Evolutionary conservation across 2,888 invertebrate genomes (phyloP).

Genomic region (Lacanobia wlatinum): DNA sequence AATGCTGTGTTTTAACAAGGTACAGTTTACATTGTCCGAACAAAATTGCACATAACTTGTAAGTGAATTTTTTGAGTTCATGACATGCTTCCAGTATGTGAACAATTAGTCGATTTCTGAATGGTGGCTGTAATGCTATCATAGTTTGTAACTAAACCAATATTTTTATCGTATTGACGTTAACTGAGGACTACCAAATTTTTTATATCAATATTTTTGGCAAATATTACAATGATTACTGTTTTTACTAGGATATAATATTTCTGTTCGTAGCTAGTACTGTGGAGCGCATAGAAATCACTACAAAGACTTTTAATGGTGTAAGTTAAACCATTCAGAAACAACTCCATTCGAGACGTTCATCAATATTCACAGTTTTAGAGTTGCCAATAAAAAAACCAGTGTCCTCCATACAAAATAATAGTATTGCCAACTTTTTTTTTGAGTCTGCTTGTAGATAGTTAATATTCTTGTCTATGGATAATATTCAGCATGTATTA

Average conservation of each 20-base stretch:
- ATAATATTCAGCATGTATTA: slow-evolving; percentile 57
- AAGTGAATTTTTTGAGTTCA: slow-evolving; percentile 11
- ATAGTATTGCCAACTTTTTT: slow-evolving; percentile 65
- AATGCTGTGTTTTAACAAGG: neutral
- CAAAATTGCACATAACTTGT: slow-evolving; percentile 8
- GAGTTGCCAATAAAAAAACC: slow-evolving; percentile 61
- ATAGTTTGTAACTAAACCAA: slow-evolving; percentile 14
- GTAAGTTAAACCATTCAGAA: slow-evolving; percentile 35
- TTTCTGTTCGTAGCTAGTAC: slow-evolving; percentile 23
- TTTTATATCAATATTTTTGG: slow-evolving; percentile 24
- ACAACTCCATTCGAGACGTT: slow-evolving; percentile 35
- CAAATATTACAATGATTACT: slow-evolving; percentile 3
- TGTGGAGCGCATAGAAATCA: slow-evolving; percentile 57
- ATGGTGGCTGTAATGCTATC: slow-evolving; percentile 11
- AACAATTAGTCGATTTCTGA: slow-evolving; percentile 13
- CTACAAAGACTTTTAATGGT: slow-evolving; percentile 41
- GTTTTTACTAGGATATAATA: slow-evolving; percentile 3
- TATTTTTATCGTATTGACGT: slow-evolving; percentile 11
- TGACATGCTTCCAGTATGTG: slow-evolving; percentile 13
- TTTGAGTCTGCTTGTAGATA: slow-evolving; percentile 65
- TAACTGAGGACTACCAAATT: slow-evolving; percentile 1
- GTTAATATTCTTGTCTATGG: slow-evolving; percentile 62
- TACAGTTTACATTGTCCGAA: neutral
- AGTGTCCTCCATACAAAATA: slow-evolving; percentile 67
- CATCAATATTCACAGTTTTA: slow-evolving; percentile 47